Evolutionary conservation across 2,888 invertebrate species (phyloP), one percentile per base, ranked within the genome.

Genomic region (Gandaritis pyraliata): DNA sequence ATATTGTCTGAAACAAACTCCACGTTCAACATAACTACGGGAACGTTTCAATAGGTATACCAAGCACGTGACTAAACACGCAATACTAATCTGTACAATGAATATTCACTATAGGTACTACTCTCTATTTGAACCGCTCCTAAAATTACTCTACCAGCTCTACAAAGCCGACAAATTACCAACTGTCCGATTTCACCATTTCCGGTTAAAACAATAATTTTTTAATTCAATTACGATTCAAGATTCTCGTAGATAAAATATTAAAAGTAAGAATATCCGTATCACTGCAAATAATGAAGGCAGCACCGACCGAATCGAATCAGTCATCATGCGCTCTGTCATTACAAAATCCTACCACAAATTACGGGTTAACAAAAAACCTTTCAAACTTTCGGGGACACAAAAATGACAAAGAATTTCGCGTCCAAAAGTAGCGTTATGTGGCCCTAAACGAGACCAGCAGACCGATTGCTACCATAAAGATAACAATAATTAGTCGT

Each of bases 401-500:
- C 74, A 79, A 83, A 68, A 85, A 83, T 83, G 83, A 88, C 82
- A 83, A 81, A 81, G 81, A 83, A 65, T 81, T 84, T 86, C 77
- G 86, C 85, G 81, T 85, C 83, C 76, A 80, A 77, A 80, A 82
- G 85, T 81, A 85, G 83, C 84, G 71, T 78, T 81, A 84, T 85
- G 85, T 84, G 73, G 78, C 68, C 75, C 78, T 83, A 86, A 87
- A 82, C 72, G 82, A 82, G 86, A 80, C 78, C 80, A 80, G 83
- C 83, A 83, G 81, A 82, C 78, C 85, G 88, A 90, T 87, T 86
- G 90, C 90, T 88, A 88, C 90, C 81, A 88, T 86, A 87, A 82
- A 90, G 90, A 91, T 91, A 91, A 90, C 86, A 91, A 90, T 91
- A 92, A 91, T 92, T 91, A 91, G 89, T 76, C 78, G 80, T 90